Percentiles rank a stretch among this genome's conserved stretches.
Evolutionary conservation across 2,113 vertebrate species (phyloP).

Genomic region (Paracanthobrama guichenoti): DNA sequence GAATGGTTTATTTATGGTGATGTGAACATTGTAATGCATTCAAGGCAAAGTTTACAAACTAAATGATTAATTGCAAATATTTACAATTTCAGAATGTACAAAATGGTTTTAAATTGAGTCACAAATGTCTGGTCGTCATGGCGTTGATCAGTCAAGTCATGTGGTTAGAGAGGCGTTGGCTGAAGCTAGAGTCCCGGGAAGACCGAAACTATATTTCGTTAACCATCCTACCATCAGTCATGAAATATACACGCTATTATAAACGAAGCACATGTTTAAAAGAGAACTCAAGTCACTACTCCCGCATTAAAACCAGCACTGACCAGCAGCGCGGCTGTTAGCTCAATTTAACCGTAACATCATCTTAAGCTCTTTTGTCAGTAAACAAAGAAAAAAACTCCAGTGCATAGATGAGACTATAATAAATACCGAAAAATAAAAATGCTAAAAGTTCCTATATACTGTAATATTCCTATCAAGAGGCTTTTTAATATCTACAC

Average conservation of each 20-base stretch:
- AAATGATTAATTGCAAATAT: neutral
- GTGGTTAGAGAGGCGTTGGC: neutral
- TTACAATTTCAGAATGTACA: neutral
- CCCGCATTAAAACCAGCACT: neutral
- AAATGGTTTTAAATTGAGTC: neutral
- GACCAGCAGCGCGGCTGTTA: neutral
- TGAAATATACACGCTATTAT: neutral
- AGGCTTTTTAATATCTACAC: neutral
- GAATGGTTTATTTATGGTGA: neutral
- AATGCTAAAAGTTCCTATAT: neutral
- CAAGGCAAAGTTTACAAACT: neutral
- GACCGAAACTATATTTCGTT: neutral
- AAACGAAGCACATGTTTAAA: neutral
- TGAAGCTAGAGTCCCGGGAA: neutral
- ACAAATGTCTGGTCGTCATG: neutral
- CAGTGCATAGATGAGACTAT: neutral
- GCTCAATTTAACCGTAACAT: neutral
- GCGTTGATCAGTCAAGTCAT: neutral
- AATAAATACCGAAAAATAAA: neutral
- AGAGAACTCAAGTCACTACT: no score
- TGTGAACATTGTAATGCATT: no score
- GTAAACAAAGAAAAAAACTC: neutral
- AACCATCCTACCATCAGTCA: neutral
- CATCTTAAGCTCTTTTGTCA: neutral
- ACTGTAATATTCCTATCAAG: no score